These are phyloP conservation scores for Paralichthys olivaceus DNA, from an alignment of 2,113 vertebrate species.

Conservation along the genomic window DNA sequence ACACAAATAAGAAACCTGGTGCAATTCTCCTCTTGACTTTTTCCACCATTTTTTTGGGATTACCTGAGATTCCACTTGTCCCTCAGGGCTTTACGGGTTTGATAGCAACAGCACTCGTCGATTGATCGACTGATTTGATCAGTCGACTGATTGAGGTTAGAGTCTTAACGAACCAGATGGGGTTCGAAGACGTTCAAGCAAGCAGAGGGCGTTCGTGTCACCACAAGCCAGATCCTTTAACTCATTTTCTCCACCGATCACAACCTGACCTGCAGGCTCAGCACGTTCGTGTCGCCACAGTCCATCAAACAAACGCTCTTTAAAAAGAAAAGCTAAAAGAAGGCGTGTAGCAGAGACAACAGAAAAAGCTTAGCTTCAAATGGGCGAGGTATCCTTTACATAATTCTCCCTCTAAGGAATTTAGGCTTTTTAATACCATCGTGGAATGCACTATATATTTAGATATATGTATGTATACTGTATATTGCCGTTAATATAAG, in stretches of 20 bases:
- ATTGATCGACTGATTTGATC: slow-evolving; percentile 41
- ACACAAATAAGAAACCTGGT: slow-evolving; percentile 27
- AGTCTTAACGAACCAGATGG: slow-evolving; percentile 38
- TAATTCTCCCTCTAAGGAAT: slow-evolving; percentile 71
- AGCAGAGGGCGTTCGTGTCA: slow-evolving; percentile 11
- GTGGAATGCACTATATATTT: slow-evolving; percentile 86
- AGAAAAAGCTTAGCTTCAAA: slow-evolving; percentile 71
- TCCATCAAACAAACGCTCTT: slow-evolving; percentile 51
- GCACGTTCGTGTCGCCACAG: slow-evolving; percentile 43
- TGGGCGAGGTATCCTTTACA: slow-evolving; percentile 77
- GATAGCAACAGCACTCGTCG: slow-evolving; percentile 43
- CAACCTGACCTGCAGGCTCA: slow-evolving; percentile 84
- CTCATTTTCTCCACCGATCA: slow-evolving; percentile 34
- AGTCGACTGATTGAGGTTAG: slow-evolving; percentile 56
- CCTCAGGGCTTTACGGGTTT: slow-evolving; percentile 73
- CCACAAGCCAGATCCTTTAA: slow-evolving; percentile 29
- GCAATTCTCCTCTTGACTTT: slow-evolving; percentile 48
- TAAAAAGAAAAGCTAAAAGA: slow-evolving; percentile 51
- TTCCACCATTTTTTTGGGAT: slow-evolving; percentile 69
- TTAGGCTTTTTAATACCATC: slow-evolving; percentile 80
- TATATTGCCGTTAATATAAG: slow-evolving; percentile 87
- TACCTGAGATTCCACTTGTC: slow-evolving; percentile 83
- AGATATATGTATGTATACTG: slow-evolving; percentile 72
- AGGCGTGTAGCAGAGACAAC: slow-evolving; percentile 60
- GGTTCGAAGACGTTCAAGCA: slow-evolving; percentile 44